Base-by-base conservation (phyloP, 2,888 invertebrate genomes). In the Isotomurus palustris region DNA sequence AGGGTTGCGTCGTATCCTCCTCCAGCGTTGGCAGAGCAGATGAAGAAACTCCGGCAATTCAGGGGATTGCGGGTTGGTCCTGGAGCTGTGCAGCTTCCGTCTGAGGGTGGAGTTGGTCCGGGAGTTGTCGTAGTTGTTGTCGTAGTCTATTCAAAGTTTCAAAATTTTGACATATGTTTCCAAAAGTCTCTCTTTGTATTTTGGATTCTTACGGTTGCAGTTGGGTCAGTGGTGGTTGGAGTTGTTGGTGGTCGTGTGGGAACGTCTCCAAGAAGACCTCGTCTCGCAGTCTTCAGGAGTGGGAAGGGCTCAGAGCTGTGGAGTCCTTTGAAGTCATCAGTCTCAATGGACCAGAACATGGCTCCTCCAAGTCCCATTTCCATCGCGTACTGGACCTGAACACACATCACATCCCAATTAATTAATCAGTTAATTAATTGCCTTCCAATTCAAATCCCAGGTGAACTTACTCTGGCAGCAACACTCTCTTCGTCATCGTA, bases 401-500 rank as follows among this genome's bases (percentile, higher is more conserved):
- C 14, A 8, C 32, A 8, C 14, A 12, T 32, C 32, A 12, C 14
- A 12, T 32, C 14, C 14, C n/a, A n/a, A n/a, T n/a, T 40, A 8
- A 40, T 6, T n/a, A 27, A 47, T 8, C 5, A 28, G 47, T 3
- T 14, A 5, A 24, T 27, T 8, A 8, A 32, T 32, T 32, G 32
- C 8, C 8, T 32, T 47, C 19, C 29, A 47, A 4, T 4, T 24
- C 25, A 4, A 28, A 24, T 44, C 10, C 32, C 8, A 32, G 8
- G 12, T 21, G 48, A 6, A 21, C 51, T 24, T 40, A 40, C 51
- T 36, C 41, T 53, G 22, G 43, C 17, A 17, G 40, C 49, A 49
- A 62, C 44, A 44, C 58, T 54, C 22, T 55, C 32, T 5, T 17
- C 48, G 29, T 62, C 62, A 25, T 62, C 62, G 24, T 62, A 62